Percentiles rank a stretch among this genome's conserved stretches.
Evolutionary conservation across 30 jellyfish, hydroid and myxozoan species (phyloP).

Genomic region (Morbakka virulenta): DNA sequence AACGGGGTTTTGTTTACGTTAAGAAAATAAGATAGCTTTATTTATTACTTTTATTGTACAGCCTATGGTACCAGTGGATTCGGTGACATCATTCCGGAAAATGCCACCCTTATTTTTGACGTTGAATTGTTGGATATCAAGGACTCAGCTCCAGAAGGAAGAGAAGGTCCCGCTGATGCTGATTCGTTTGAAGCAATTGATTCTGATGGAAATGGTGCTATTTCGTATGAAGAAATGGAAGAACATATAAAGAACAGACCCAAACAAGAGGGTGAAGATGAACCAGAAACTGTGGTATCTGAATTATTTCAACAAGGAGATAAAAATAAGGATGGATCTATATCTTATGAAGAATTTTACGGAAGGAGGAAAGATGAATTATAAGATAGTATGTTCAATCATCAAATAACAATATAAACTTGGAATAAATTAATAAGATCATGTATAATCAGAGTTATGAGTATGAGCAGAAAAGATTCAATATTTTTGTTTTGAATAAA

Average conservation of each 20-base stretch:
- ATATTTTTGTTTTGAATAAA: too few species aligned
- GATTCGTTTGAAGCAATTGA: conserved; percentile 74
- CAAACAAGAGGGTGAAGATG: conserved; percentile 51
- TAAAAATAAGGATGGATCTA: conserved; percentile 84
- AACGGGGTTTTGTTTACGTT: too few species aligned
- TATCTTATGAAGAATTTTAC: conserved; percentile 62
- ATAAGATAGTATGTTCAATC: too few species aligned
- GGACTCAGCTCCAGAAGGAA: background rate
- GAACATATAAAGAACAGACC: conserved; percentile 58
- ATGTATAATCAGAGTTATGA: too few species aligned
- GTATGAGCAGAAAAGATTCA: too few species aligned
- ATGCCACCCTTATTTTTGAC: conserved; percentile 72
- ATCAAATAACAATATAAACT: too few species aligned
- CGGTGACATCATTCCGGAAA: conserved; percentile 78
- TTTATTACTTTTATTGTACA: conserved; percentile 2
- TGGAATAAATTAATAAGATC: too few species aligned
- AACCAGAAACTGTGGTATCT: conserved; percentile 65
- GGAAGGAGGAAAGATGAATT: background rate
- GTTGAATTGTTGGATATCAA: conserved; percentile 61
- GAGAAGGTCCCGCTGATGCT: conserved; percentile 15
- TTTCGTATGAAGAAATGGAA: conserved; percentile 83
- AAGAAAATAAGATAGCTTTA: too few species aligned
- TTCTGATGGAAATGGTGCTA: conserved; percentile 59
- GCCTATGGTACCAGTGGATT: conserved; percentile 94
- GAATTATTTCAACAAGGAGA: conserved; percentile 95